Evolutionary conservation across 2,113 vertebrate species (phyloP), one percentile per base, ranked within the genome.

Genomic region (Rhinoptilus africanus): DNA sequence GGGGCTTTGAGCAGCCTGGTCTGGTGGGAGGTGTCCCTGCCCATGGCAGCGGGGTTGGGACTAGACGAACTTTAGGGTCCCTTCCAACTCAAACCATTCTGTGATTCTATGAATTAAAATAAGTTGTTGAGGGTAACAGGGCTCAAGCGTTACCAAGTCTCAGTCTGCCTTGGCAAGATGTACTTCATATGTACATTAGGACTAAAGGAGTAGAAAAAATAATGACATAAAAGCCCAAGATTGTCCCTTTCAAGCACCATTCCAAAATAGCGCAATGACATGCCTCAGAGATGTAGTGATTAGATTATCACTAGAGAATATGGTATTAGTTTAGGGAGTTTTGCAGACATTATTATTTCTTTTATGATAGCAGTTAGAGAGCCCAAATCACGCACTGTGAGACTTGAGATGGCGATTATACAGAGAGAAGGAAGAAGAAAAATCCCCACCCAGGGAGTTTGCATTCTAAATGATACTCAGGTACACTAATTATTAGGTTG

Each of bases 401-500:
- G 89, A 78, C 53, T 76, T 54, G 50, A 93, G 79, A 72, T 88
- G 26, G 86, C 82, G 95, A 95, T 92, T 95, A 96, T 62, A 69
- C 48, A 82, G 69, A 81, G 53, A 93, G 37, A 57, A 89, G 30
- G 50, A 87, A 95, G 64, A 90, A 94, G 68, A 94, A 91, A 95
- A 94, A 83, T 92, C 56, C 60, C n/a, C 77, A 66, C 53, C 69
- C 41, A 64, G 87, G 48, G 92, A 96, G 89, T 95, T 97, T 97
- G 91, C 80, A 95, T 78, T 96, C 81, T 87, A 93, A 96, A 66
- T 85, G 48, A 91, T 89, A 85, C 62, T 88, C 87, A 91, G 77
- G 91, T 95, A 95, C 69, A 92, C 80, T 95, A 97, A 97, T 94
- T 95, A 94, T 95, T 95, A 93, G 81, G 86, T 95, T 85, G 71